Conservation (phyloP, 2,888 invertebrate species). For the Microdon myrmicae region DNA sequence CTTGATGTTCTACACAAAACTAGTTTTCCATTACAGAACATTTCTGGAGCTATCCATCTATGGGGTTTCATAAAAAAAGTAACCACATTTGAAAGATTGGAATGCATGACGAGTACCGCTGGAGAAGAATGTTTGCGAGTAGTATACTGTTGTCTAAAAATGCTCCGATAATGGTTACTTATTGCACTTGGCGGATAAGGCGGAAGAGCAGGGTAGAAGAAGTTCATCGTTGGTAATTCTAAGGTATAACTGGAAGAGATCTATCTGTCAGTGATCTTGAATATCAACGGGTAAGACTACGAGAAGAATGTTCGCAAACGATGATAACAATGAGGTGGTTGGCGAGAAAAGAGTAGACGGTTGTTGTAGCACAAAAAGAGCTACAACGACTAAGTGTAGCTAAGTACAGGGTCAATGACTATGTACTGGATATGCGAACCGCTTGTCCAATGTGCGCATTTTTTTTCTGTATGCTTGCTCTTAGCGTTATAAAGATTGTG, state of each 20-base stretch:
- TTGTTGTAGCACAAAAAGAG: too few relatives aligned
- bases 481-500: conserved; percentile 16
- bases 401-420: conserved; percentile 41
- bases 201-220: conserved; percentile 11
- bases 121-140: conserved; percentile 22
- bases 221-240: conserved; percentile 9
- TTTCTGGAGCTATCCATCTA: conserved; percentile 26
- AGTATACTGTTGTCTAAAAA: conserved; percentile 18
- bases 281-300: conserved; percentile 17
- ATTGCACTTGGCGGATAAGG: conserved; percentile 8
- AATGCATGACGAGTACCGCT: conserved; percentile 17
- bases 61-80: conserved; percentile 6
- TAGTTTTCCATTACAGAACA: conserved; percentile 28
- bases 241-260: conserved; percentile 25
- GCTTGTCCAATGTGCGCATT: conserved; percentile 29
- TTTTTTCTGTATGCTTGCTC: conserved; percentile 10
- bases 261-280: conserved; percentile 33
- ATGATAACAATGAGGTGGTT: conserved; percentile 4
- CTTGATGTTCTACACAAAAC: conserved; percentile 13
- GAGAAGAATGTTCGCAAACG: too few relatives aligned
- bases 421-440: conserved; percentile 26
- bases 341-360: too few relatives aligned
- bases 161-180: conserved; percentile 35
- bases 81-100: conserved; percentile 3
- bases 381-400: conserved; percentile 11